Base-by-base conservation (phyloP, 2,797 vertebrate species). In the Ciconia nigra region DNA sequence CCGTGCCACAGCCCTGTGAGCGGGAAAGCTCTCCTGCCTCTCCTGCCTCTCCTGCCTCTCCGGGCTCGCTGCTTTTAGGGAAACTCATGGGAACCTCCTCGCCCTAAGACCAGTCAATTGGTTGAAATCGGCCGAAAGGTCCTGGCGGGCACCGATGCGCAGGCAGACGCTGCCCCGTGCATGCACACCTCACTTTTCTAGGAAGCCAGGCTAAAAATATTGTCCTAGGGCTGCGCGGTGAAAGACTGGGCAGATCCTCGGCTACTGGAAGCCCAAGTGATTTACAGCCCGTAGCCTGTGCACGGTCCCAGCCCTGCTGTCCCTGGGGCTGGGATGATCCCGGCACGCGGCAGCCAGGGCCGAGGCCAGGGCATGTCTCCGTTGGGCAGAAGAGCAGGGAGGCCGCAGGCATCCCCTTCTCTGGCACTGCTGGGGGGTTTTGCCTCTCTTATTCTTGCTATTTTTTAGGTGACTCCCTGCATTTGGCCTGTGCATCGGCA, bases 181-280 rank as follows among this genome's bases (percentile, higher is more conserved):
- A 5, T 51, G 55, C 65, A 42, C 70, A 55, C 55, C 55, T 73
- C 5, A 4, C 26, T 94, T 88, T 79, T 91, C 72, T 54, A 89
- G 77, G 84, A 93, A 90, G 51, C 19, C 3, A 28, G 42, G 52
- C 83, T 94, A 88, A 79, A 94, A 94, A 86, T 88, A 90, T 4
- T 17, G 1, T 26, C 33, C 42, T 3, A 9, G 71, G 28, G n/a
- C 51, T 33, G 46, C 31, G 46, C 2, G 3, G 69, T 1, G 15
- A 83, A 59, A 39, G 54, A 21, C 54, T 0, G 15, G 69, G 73
- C 84, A 83, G 77, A 62, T n/a, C 52, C 17, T 44, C 72, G 76
- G 71, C 71, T 49, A 5, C 71, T 67, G 58, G 31, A 31, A 93
- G 20, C 17, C 61, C 2, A 1, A 39, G 20, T 67, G 90, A 96